Evolutionary conservation across 2,797 vertebrate species (phyloP), one percentile per base, ranked within the genome.

Genomic region (Catamblyrhynchus diadema): DNA sequence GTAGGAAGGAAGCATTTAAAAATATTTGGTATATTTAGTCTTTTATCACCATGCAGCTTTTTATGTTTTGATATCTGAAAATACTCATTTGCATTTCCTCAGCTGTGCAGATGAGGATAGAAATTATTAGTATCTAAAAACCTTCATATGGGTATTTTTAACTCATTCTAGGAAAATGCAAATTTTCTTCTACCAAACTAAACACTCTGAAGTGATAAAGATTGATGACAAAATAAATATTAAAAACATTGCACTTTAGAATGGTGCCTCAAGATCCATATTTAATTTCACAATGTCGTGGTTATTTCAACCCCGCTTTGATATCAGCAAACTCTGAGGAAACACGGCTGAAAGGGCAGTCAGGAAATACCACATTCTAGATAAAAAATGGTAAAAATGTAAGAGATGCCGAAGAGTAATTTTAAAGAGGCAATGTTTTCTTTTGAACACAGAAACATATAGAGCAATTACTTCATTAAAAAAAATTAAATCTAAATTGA

Each of bases 221-320:
- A 69, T 84, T 83, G 74, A 72, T 94, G 56, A 66, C 24, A 75
- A 47, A 75, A 47, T 90, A 81, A 88, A 92, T 83, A 78, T 65
- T 92, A 73, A 91, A 88, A 79, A 10, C 14, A n/a, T 56, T 53
- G 27, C 6, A 2, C 32, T 86, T 94, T 60, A 77, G 53, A 67
- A 54, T 62, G 39, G 42, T 42, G 42, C 42, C 42, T 42, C 18
- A 42, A 42, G 42, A 42, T 42, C 8, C 42, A 11, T 53, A 32
- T 73, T 86, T 77, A 64, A 32, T 90, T 88, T 79, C 17, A 14
- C 37, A 41, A 51, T 28, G 11, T 62, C 8, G 0, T 62, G 32
- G 17, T 56, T 79, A 56, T 90, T 94, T 91, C 19, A 37, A 1
- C 30, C 4, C 5, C 4, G 8, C 30, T 35, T 77, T 45, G 21